These are phyloP conservation scores for Pachycephus smyrnensis DNA, from an alignment of 2,888 invertebrate genomes.

Conservation along the genomic window DNA sequence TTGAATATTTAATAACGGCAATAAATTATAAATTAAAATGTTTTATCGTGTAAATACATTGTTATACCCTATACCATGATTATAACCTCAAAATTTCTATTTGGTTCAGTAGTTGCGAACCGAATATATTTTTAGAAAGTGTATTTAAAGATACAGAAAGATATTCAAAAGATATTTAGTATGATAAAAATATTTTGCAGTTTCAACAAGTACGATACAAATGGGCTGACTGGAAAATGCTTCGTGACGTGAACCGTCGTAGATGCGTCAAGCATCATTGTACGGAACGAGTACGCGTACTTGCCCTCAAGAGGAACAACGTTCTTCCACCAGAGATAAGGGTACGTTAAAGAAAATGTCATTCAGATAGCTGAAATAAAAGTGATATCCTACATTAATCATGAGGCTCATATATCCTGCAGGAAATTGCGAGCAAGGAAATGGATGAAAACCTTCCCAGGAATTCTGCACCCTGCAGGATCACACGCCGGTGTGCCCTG, in stretches of 20 bases:
- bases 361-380: not conserved
- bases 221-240: slow-evolving; percentile 88
- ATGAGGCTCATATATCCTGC: slow-evolving; percentile 50
- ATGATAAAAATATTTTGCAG: slow-evolving; percentile 63
- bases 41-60: not conserved
- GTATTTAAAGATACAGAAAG: no score
- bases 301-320: slow-evolving; percentile 86
- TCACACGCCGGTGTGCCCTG: slow-evolving; percentile 84
- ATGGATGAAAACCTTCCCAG: slow-evolving; percentile 80
- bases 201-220: slow-evolving; percentile 78
- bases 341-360: slow-evolving; percentile 56
- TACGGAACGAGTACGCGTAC: slow-evolving; percentile 81
- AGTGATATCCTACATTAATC: not conserved
- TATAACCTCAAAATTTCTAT: not conserved
- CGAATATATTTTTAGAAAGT: not conserved
- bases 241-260: slow-evolving; percentile 87
- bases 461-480: slow-evolving; percentile 76
- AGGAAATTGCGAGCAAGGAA: slow-evolving; percentile 83
- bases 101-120: not conserved
- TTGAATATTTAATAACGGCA: not conserved
- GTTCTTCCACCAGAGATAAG: slow-evolving; percentile 83
- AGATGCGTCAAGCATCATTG: slow-evolving; percentile 80
- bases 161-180: not conserved
- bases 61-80: not conserved
- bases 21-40: not conserved